Evolutionary conservation across 92 coral and sea anemone genomes (phyloP), one percentile per base, ranked within the genome.

Genomic region (Montipora capitata): DNA sequence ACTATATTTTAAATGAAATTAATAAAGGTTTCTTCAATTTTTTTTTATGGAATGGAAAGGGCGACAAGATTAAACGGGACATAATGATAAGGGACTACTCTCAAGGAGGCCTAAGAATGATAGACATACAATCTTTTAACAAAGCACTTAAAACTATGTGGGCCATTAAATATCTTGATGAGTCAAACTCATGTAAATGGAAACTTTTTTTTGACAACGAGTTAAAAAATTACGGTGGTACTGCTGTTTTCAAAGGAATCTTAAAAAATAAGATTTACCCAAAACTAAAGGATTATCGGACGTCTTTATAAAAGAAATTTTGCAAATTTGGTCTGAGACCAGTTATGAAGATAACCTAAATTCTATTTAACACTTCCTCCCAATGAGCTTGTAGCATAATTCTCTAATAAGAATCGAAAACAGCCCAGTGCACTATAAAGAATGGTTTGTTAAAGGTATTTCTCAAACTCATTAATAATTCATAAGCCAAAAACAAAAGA

Each of bases 1-100:
- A 63, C 17, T n/a, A 40, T 2, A 13, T 66, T 40, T 40, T 65
- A 66, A 44, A 80, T 48, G 9, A 11, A 64, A 81, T 81, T 40
- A 74, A 81, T 16, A 81, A 67, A 15, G 66, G 27, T 57, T 40
- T 68, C 16, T 81, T 41, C 35, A 27, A 27, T 27, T 56, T 20
- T 81, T 81, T 45, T 75, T 81, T 45, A 44, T 68, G 86, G 77
- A 52, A 68, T 38, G 78, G 86, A 4, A 81, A 68, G 49, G 49
- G 68, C 15, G 67, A 68, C 18, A 81, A 80, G 72, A 77, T 58
- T 27, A 77, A 77, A 56, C 13, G 69, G 42, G 20, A 62, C 15
- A 44, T 77, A 27, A 77, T 77, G 81, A 77, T 52, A 51, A 56
- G 66, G 16, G 66, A 54, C 15, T 77, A 27, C 45, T 43, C 41